Evolutionary conservation across 2,113 vertebrate species (phyloP).

Genomic region (Saguinus imperator): DNA sequence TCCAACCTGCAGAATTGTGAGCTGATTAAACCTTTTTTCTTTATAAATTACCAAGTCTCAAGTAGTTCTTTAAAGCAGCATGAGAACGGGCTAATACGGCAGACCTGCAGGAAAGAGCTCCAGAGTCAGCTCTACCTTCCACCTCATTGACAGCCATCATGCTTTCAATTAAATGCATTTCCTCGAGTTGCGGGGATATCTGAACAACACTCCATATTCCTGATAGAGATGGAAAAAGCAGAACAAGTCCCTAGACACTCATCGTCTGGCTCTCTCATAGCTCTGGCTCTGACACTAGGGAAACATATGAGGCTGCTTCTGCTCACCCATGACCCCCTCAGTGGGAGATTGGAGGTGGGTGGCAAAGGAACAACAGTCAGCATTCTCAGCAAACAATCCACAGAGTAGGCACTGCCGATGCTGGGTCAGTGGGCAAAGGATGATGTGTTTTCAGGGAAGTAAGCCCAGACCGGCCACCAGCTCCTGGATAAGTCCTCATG

Average conservation of each 20-base stretch:
- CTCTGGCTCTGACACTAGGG: not conserved
- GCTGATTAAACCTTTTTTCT: no score
- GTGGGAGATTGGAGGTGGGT: not conserved
- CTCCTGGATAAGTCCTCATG: not conserved
- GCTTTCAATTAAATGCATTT: not conserved
- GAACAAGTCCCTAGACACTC: not conserved
- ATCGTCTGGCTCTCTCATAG: not conserved
- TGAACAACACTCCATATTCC: not conserved
- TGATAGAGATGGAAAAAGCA: not conserved
- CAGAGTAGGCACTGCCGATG: not conserved
- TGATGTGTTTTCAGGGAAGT: accelerated
- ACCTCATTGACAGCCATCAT: accelerated
- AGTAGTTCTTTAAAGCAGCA: no score
- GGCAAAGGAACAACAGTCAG: accelerated
- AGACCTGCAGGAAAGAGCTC: accelerated
- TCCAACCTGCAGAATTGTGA: no score
- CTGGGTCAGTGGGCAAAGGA: not conserved
- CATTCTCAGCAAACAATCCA: not conserved
- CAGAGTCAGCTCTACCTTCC: not conserved
- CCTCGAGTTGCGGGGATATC: not conserved
- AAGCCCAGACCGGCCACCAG: not conserved
- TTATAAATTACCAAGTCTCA: no score
- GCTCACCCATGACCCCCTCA: not conserved
- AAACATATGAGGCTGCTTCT: not conserved
- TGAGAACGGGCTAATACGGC: no score